Base-by-base conservation (phyloP, 2,888 invertebrate species). In the Cyclophora punctaria region DNA sequence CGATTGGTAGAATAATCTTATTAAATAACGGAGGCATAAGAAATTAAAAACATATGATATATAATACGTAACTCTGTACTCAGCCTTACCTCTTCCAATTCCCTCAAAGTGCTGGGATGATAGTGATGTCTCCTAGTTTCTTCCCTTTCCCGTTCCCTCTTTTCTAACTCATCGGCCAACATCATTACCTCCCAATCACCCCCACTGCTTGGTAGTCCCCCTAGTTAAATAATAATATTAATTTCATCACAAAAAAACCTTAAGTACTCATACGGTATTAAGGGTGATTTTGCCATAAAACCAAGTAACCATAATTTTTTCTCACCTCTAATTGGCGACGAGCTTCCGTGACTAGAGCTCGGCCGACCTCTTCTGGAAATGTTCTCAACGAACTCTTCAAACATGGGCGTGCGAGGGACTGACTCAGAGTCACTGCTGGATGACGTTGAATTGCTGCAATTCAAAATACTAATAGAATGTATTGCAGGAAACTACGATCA, bases 161-260 rank as follows among this genome's bases (percentile, higher is more conserved):
- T 89, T 57, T 93, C 92, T 59, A 95, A 83, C 72, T 95, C 93
- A 57, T 93, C 91, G 0, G 94, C 95, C 41, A 95, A 78, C 93
- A 95, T 93, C 75, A 92, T 90, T 0, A 95, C 92, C 74, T 95
- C 95, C 95, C 95, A 95, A 67, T 93, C 92, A 56, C 92, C 91
- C 55, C 89, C 89, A 50, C 79, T 77, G 0, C 82, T 87, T 56
- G 75, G 60, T 52, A 76, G 52, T n/a, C 57, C 67, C 1, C 20
- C 20, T 20, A 20, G 20, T 20, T 20, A 20, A 20, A 20, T 20
- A 20, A 20, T 20, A 20, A 20, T 20, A 20, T 20, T 20, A 20
- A 20, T 20, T 20, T 20, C 20, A 20, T 20, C 20, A 20, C 20
- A 20, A 20, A 20, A 20, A 2, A 20, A n/a, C n/a, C n/a, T n/a